Evolutionary conservation across 2,888 invertebrate genomes (phyloP).

Genomic region (Neoascia interrupta): DNA sequence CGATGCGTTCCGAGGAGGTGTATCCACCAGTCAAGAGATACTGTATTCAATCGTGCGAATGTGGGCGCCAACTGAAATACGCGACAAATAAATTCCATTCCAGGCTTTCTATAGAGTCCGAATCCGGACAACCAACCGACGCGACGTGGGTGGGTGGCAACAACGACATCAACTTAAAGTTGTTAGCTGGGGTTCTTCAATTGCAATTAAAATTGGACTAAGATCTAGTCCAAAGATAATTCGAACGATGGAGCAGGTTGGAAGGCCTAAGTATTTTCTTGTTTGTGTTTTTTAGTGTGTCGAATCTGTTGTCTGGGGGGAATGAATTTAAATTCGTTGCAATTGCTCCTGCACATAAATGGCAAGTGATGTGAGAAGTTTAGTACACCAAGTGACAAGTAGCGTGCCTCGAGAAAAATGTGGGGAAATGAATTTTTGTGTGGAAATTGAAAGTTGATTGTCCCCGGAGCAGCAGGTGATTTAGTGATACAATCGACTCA

Average conservation of each 20-base stretch:
- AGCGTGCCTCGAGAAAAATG: neutral
- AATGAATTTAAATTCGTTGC: constrained; percentile 58
- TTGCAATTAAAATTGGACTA: constrained; percentile 56
- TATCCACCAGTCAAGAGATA: neutral
- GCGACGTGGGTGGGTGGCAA: constrained; percentile 54
- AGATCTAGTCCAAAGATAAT: constrained; percentile 65
- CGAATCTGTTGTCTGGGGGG: constrained; percentile 23
- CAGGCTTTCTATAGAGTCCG: constrained; percentile 37
- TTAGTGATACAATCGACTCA: no score
- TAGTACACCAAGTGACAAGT: constrained; percentile 43
- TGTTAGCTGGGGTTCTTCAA: constrained; percentile 33
- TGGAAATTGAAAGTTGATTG: constrained; percentile 28
- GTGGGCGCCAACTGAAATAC: constrained; percentile 59
- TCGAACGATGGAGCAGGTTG: constrained; percentile 11
- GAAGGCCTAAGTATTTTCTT: neutral
- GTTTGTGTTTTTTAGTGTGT: neutral
- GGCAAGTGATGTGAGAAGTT: constrained; percentile 39
- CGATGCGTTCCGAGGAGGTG: constrained; percentile 67
- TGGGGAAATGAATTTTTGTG: constrained; percentile 13
- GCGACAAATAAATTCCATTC: constrained; percentile 58
- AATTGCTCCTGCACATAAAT: constrained; percentile 23
- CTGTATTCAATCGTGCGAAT: constrained; percentile 59
- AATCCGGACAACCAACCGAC: no score
- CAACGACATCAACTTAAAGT: constrained; percentile 33
- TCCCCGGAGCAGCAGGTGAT: neutral